Conservation (phyloP, 2,797 vertebrate genomes). For the Megalops cyprinoides region DNA sequence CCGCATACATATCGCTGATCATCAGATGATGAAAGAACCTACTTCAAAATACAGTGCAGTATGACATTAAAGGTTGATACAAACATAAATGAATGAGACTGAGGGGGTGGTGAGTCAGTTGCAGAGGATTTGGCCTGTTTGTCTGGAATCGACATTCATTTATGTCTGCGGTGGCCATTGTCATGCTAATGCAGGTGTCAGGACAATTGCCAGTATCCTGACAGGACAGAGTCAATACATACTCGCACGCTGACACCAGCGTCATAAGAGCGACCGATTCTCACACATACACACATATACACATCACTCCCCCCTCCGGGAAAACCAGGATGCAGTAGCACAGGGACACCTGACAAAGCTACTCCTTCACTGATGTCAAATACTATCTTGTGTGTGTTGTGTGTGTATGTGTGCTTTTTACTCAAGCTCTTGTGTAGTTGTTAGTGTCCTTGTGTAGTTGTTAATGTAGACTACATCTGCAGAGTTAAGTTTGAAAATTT, state of each 20-base stretch:
- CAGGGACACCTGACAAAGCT: not conserved
- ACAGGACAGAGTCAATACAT: constrained; percentile 12
- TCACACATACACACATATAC: not conserved
- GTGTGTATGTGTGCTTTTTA: not conserved
- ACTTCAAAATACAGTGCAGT: not conserved
- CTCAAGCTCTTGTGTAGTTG: not conserved
- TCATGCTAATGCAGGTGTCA: constrained; percentile 28
- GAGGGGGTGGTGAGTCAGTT: constrained; percentile 14
- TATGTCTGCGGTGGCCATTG: constrained; percentile 30
- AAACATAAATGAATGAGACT: constrained; percentile 11
- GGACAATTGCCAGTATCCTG: not conserved
- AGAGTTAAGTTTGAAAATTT: too few relatives aligned
- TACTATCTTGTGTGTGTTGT: not conserved
- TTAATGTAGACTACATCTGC: too few relatives aligned
- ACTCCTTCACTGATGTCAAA: not conserved
- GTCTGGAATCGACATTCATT: constrained; percentile 13
- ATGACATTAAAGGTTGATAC: constrained; percentile 13
- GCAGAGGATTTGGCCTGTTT: constrained; percentile 18
- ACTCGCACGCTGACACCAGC: constrained; percentile 4
- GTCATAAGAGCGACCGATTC: not conserved
- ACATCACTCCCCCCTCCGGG: not conserved
- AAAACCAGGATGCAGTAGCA: not conserved
- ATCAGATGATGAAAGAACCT: not conserved
- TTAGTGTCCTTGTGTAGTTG: too few relatives aligned
- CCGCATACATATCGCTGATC: not conserved